Evolutionary conservation across 2,113 vertebrate genomes (phyloP).

Genomic region (Elachura formosa): DNA sequence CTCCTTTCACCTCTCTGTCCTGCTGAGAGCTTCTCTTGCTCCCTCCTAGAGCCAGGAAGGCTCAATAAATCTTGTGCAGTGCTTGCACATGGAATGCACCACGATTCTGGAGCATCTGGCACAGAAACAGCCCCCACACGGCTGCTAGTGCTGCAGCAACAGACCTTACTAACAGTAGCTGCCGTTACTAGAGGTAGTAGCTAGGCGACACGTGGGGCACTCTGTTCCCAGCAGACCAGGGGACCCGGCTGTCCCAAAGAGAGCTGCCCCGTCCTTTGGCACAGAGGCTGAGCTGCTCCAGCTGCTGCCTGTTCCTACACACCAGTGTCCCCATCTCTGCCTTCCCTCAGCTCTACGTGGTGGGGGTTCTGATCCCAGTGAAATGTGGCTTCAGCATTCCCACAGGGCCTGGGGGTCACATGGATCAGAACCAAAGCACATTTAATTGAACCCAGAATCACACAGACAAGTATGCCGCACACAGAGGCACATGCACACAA

Average conservation of each 20-base stretch:
- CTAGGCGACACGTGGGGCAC: rapidly evolving
- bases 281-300: background rate
- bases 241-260: rapidly evolving
- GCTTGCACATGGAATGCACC: rapidly evolving
- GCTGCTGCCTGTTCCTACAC: background rate
- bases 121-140: background rate
- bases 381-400: background rate
- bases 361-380: rapidly evolving
- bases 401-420: background rate
- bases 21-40: background rate
- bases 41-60: background rate
- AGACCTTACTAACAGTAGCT: background rate
- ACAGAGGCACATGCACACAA: background rate
- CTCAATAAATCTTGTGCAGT: background rate
- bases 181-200: background rate
- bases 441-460: background rate
- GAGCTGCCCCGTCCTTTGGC: background rate
- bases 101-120: background rate
- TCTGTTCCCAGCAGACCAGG: background rate
- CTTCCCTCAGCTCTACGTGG: background rate
- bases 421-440: background rate
- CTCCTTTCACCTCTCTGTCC: background rate
- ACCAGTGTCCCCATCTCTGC: background rate
- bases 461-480: rapidly evolving
- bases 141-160: background rate